Evolutionary conservation across 2,888 invertebrate genomes (phyloP).

Genomic region (Lapara coniferarum): DNA sequence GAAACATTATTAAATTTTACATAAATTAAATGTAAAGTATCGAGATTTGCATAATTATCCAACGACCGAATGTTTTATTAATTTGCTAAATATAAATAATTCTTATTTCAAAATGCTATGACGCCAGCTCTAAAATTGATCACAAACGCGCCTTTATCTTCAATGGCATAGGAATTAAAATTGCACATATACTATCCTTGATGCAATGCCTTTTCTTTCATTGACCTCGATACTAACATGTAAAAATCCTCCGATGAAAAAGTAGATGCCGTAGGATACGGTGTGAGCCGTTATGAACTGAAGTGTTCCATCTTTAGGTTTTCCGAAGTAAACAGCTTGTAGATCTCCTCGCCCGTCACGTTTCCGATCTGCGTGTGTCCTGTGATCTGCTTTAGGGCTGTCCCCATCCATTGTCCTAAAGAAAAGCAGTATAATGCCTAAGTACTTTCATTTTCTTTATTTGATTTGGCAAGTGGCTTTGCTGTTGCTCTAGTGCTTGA

Average conservation of each 20-base stretch:
- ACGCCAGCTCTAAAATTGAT: too few relatives aligned
- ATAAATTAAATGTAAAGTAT: conserved; percentile 8
- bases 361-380: conserved; percentile 70
- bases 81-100: neutral
- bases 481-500: too few relatives aligned
- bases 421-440: conserved; percentile 32
- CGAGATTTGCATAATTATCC: neutral
- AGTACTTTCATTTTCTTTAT: too few relatives aligned
- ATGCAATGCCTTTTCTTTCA: conserved; percentile 31
- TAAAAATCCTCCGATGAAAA: conserved; percentile 86
- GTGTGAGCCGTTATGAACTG: conserved; percentile 74
- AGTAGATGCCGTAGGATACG: conserved; percentile 85
- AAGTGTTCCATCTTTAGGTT: conserved; percentile 82
- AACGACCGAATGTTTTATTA: neutral
- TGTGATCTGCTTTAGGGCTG: conserved; percentile 83
- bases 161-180: neutral
- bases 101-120: neutral
- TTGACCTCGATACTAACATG: conserved; percentile 78
- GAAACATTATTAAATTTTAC: conserved; percentile 11
- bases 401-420: conserved; percentile 87
- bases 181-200: too few relatives aligned
- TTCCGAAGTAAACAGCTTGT: conserved; percentile 71
- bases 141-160: too few relatives aligned
- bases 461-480: too few relatives aligned
- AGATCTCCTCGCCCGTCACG: conserved; percentile 62